These are phyloP conservation scores for Procambarus clarkii DNA, from an alignment of 1,140 invertebrate species.

Conservation along the genomic window DNA sequence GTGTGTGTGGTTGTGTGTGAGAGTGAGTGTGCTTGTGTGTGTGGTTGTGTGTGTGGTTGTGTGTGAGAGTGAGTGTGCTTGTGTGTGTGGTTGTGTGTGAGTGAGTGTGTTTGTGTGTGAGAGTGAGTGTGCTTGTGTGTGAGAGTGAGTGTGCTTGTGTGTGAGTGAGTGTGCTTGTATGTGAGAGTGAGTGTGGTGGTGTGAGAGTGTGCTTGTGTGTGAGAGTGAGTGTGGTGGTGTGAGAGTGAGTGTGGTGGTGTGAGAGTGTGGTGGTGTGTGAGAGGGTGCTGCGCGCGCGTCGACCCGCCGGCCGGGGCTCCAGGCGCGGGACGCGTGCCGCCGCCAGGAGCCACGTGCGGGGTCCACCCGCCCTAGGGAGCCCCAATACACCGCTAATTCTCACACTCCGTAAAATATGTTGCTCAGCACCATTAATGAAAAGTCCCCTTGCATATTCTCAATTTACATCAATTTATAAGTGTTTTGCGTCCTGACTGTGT, in stretches of 20 bases:
- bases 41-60: neutral
- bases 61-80: neutral
- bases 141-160: neutral
- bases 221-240: neutral
- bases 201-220: neutral
- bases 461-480: no score
- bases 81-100: neutral
- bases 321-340: constrained; percentile 4
- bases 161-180: neutral
- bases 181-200: neutral
- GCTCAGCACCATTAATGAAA: constrained; percentile 5
- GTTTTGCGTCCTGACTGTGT: no score
- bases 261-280: neutral
- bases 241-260: neutral
- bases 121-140: neutral
- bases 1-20: neutral
- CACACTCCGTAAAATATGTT: constrained; percentile 46
- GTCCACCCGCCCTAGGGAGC: neutral
- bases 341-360: constrained; percentile 15
- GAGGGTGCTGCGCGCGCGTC: neutral
- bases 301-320: neutral
- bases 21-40: neutral
- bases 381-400: constrained; percentile 24
- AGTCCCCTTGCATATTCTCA: no score
- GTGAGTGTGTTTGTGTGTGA: neutral